A percentile compares a stretch with the other conserved stretches of the same genome.
Evolutionary conservation across 2,888 invertebrate genomes (phyloP).

Genomic region (Chrysina gloriosa): DNA sequence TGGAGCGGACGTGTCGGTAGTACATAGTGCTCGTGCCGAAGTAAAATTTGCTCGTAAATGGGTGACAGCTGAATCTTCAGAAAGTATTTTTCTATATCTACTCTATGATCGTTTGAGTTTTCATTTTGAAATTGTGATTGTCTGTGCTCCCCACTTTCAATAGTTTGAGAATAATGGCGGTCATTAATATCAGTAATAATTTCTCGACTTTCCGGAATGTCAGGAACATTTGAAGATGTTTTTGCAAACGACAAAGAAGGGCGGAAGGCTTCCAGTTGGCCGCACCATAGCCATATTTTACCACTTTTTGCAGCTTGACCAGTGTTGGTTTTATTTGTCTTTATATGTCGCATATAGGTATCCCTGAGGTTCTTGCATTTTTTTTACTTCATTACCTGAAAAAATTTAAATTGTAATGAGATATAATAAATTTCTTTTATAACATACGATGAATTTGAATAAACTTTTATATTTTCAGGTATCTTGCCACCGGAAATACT

Average conservation of each 20-base stretch:
- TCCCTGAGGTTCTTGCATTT: not conserved
- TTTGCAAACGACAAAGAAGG: not conserved
- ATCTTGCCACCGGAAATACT: not conserved
- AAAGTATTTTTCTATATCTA: not conserved
- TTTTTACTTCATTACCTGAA: not conserved
- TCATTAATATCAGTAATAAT: no score
- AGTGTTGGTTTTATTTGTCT: not conserved
- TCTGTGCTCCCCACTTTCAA: no score
- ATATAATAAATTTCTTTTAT: no score
- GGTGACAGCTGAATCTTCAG: no score
- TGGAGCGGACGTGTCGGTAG: no score
- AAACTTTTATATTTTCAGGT: not conserved
- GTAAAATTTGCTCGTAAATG: no score
- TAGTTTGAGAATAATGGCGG: no score
- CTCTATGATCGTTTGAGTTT: not conserved
- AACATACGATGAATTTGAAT: no score
- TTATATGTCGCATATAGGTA: not conserved
- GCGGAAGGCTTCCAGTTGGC: not conserved
- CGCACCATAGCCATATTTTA: not conserved
- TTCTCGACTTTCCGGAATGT: not conserved
- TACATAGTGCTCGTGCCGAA: no score
- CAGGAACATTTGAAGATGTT: not conserved
- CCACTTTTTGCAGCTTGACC: not conserved
- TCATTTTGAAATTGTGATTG: not conserved
- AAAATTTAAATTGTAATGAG: no score